Percentiles rank a stretch among this genome's conserved stretches.
Conservation (phyloP, 2,888 invertebrate species). For the Pherbina coryleti region DNA sequence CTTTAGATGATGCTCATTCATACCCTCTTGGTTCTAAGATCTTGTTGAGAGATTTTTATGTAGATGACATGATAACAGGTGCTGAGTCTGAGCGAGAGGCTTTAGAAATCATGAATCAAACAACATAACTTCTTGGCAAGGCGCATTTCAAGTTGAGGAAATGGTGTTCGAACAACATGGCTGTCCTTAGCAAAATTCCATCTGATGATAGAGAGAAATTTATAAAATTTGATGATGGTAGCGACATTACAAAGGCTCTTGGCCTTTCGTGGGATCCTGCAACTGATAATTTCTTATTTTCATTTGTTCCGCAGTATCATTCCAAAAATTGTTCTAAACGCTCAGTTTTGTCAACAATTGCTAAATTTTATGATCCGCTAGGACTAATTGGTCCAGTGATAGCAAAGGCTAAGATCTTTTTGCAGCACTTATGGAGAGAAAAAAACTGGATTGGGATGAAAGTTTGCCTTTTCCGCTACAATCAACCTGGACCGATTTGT, state of each 20-base stretch:
- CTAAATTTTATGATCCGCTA: constrained; percentile 32
- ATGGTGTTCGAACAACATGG: constrained; percentile 44
- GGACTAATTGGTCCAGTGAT: constrained; percentile 44
- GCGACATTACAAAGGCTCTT: constrained; percentile 41
- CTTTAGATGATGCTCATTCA: constrained; percentile 56
- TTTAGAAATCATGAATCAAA: constrained; percentile 22
- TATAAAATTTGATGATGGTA: constrained; percentile 30
- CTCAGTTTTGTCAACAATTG: not conserved
- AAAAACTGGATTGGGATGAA: constrained; percentile 43
- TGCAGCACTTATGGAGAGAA: constrained; percentile 36
- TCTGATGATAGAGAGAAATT: not conserved
- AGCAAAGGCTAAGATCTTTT: constrained; percentile 42
- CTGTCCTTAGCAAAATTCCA: constrained; percentile 19
- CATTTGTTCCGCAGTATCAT: constrained; percentile 16
- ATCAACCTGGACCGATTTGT: constrained; percentile 20
- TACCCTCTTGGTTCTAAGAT: constrained; percentile 47
- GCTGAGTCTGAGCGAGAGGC: constrained; percentile 39
- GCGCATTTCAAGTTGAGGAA: constrained; percentile 34
- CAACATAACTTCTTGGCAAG: constrained; percentile 7
- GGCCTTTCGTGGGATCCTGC: constrained; percentile 41
- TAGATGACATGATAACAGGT: constrained; percentile 45
- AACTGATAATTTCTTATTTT: constrained; percentile 38
- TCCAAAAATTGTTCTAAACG: not conserved
- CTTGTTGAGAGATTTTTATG: constrained; percentile 36
- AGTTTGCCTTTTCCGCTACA: constrained; percentile 34